phyloP scores from a whole-genome alignment of 2,888 invertebrate species.

The Aquatica leii region DNA sequence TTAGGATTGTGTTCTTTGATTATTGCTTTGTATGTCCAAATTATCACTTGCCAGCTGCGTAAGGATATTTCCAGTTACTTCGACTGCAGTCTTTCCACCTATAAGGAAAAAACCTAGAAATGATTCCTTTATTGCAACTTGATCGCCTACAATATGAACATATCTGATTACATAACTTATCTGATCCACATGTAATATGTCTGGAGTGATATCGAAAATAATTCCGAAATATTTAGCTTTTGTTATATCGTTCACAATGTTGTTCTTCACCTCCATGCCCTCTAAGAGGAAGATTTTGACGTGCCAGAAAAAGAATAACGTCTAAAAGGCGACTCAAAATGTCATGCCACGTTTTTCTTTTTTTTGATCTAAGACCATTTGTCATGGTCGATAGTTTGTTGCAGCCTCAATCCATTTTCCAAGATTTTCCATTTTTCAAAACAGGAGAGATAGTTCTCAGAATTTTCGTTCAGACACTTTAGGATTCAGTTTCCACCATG shows the following conservation, averaged over 20 bases:
- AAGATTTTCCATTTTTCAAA: neutral
- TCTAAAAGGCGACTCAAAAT: too few species aligned
- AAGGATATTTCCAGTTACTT: neutral
- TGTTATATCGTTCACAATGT: conserved; percentile 6
- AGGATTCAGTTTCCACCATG: too few species aligned
- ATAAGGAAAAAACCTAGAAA: conserved; percentile 24
- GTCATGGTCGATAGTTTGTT: neutral
- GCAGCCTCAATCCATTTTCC: neutral
- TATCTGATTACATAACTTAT: conserved; percentile 28
- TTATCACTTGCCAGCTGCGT: too few species aligned
- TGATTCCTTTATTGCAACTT: conserved; percentile 28
- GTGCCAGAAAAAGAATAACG: too few species aligned
- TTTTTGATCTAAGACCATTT: conserved; percentile 1
- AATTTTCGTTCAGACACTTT: too few species aligned
- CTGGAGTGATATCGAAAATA: conserved; percentile 9
- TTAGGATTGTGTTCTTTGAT: neutral
- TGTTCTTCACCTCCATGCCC: conserved; percentile 16
- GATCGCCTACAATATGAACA: too few species aligned
- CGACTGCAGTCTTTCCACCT: neutral
- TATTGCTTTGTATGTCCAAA: too few species aligned
- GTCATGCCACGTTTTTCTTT: too few species aligned
- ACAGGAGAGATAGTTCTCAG: neutral
- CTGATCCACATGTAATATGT: conserved; percentile 23
- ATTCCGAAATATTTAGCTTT: neutral
- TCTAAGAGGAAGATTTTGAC: too few species aligned